Conservation (phyloP, 2,113 vertebrate genomes). For the Xenus cinereus region DNA sequence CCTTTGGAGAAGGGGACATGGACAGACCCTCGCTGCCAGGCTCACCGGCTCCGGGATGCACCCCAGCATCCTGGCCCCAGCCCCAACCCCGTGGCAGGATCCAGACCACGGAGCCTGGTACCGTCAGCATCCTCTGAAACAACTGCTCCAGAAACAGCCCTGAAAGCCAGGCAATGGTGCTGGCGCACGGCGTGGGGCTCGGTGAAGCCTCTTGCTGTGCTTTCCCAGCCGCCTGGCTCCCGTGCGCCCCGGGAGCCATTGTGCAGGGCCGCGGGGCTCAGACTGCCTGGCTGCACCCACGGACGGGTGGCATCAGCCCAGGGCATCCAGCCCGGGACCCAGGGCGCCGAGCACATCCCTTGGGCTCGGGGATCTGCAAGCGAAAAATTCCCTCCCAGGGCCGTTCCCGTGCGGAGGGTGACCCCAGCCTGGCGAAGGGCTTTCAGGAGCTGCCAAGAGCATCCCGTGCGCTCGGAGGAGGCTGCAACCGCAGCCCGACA, state of each 20-base stretch:
- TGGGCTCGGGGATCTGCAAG: neutral
- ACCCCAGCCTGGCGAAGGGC: neutral
- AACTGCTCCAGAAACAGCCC: neutral
- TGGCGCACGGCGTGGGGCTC: rapidly evolving
- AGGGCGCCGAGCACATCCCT: rapidly evolving
- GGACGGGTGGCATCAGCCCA: neutral
- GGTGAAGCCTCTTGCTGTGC: neutral
- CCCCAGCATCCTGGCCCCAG: neutral
- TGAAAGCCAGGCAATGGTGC: rapidly evolving
- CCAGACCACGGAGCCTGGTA: neutral
- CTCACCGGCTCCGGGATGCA: rapidly evolving
- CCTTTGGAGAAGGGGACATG: neutral
- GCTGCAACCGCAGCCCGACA: neutral
- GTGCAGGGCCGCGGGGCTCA: neutral
- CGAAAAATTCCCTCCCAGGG: neutral
- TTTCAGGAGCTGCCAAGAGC: slow-evolving; percentile 8
- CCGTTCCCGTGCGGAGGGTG: rapidly evolving
- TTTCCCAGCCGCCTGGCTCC: neutral
- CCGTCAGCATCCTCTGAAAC: neutral
- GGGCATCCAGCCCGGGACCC: neutral
- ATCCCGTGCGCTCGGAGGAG: neutral
- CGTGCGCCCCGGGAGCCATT: rapidly evolving
- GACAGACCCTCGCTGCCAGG: neutral
- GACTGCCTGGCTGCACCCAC: neutral
- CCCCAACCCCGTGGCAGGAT: rapidly evolving